Conservation (phyloP, 2,113 vertebrate genomes). For the Microtus richardsoni region DNA sequence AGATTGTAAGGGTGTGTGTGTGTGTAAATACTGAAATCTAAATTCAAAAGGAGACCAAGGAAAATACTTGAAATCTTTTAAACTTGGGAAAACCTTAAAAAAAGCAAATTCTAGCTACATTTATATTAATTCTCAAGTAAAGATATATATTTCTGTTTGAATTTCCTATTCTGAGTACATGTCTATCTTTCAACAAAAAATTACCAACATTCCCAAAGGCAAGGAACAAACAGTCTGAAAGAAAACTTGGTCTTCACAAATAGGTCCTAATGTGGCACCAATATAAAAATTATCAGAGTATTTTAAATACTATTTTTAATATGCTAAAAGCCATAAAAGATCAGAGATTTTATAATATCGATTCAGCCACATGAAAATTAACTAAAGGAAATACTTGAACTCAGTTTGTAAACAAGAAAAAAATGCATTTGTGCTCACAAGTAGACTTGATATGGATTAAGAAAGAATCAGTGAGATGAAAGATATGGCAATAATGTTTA, state of each 20-base stretch:
- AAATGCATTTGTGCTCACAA: background rate
- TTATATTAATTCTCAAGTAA: background rate
- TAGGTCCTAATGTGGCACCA: background rate
- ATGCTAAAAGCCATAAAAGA: background rate
- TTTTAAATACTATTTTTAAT: too few relatives aligned
- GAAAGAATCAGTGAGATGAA: background rate
- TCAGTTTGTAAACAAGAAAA: background rate
- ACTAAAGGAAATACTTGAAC: background rate
- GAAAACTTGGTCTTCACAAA: background rate
- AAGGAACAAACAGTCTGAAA: constrained; percentile 16
- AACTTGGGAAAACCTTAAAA: constrained; percentile 9
- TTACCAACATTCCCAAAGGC: constrained; percentile 18
- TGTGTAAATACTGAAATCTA: background rate
- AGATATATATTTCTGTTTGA: background rate
- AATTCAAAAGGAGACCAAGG: background rate
- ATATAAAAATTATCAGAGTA: background rate
- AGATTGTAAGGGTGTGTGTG: background rate
- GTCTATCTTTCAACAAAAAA: constrained; percentile 9
- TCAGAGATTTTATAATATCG: background rate
- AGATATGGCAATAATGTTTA: background rate
- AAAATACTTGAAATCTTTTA: background rate
- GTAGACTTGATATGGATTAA: background rate
- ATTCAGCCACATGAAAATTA: background rate
- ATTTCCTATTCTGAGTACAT: background rate
- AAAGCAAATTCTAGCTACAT: background rate